A percentile compares a stretch with the other conserved stretches of the same genome.
Evolutionary conservation across 2,113 vertebrate genomes (phyloP).

Genomic region (Oxygymnocypris stewartii): DNA sequence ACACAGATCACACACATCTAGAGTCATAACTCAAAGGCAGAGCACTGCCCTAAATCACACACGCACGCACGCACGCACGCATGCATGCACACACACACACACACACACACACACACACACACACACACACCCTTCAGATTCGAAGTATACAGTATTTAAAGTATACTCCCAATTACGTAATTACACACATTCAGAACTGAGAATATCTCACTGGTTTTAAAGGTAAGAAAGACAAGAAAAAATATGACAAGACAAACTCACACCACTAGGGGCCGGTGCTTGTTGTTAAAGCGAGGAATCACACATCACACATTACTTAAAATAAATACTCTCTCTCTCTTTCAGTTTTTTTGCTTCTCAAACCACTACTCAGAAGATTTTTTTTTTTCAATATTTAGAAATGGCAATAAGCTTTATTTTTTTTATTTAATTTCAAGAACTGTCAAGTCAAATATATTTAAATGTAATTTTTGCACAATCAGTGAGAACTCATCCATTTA

Average conservation of each 20-base stretch:
- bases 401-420: neutral
- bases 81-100: neutral
- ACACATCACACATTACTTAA: neutral
- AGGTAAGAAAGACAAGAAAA: neutral
- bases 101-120: neutral
- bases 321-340: neutral
- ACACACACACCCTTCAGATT: neutral
- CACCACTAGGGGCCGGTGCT: neutral
- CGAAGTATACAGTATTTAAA: neutral
- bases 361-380: neutral
- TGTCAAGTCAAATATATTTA: neutral
- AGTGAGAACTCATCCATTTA: neutral
- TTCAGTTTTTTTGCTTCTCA: neutral
- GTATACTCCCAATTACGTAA: neutral
- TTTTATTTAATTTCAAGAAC: neutral
- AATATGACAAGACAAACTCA: neutral
- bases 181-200: neutral
- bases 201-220: neutral
- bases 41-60: neutral
- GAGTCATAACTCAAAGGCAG: constrained; percentile 16
- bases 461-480: neutral
- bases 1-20: constrained; percentile 20
- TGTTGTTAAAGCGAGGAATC: neutral
- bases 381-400: neutral
- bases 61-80: neutral